Conservation (phyloP, 1,140 invertebrate genomes). For the Papilio machaon region DNA sequence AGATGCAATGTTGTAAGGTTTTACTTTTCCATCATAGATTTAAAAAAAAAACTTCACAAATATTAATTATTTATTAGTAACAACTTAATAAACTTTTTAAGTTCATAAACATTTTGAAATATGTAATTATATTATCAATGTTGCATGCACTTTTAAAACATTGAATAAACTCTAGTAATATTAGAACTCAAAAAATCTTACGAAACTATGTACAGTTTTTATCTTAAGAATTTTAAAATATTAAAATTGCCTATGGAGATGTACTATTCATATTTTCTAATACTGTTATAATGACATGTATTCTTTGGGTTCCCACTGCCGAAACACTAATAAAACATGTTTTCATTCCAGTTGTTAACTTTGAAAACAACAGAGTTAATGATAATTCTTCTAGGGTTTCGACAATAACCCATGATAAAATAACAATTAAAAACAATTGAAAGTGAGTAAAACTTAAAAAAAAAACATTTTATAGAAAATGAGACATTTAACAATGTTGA, state of each 20-base stretch:
- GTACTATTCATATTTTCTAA: not conserved
- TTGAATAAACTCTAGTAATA: slow-evolving; percentile 18
- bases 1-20: too few species aligned
- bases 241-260: not conserved
- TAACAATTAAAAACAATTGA: not conserved
- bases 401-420: not conserved
- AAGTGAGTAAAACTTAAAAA: not conserved
- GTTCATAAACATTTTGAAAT: slow-evolving; percentile 45
- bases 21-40: not conserved
- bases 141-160: not conserved
- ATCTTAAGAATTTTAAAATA: not conserved
- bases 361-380: not conserved
- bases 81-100: slow-evolving; percentile 60
- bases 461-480: not conserved
- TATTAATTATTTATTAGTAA: slow-evolving; percentile 63
- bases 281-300: not conserved
- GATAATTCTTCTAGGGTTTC: not conserved
- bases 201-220: not conserved
- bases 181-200: slow-evolving; percentile 10
- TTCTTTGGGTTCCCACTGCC: not conserved
- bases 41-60: not conserved
- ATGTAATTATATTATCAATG: not conserved
- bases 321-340: not conserved
- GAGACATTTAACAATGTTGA: not conserved
- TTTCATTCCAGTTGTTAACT: not conserved